Evolutionary conservation across 2,797 vertebrate species (phyloP), one percentile per base, ranked within the genome.

Genomic region (Perodicticus potto): DNA sequence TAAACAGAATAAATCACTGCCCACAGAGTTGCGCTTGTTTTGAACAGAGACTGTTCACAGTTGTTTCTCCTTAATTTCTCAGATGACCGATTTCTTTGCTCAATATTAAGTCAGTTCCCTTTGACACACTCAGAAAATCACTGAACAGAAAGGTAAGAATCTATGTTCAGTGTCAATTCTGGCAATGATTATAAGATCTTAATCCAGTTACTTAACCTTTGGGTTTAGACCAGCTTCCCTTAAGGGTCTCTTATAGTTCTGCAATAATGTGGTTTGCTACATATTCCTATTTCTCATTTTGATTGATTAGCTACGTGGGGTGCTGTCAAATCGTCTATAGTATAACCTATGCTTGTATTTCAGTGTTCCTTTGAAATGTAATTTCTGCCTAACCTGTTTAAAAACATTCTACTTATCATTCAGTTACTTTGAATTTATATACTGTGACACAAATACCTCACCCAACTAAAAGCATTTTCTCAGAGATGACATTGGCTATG

Each of bases 311-410:
- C 45, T 95, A 61, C 61, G 76, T 70, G 78, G 37, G 43, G 34
- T 86, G 16, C 49, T 90, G 34, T 94, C 83, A 89, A 40, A 77
- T 90, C 55, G 94, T 95, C 80, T 81, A 37, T 20, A 84, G 74
- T 65, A 70, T 84, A 92, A 73, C 65, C 69, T 81, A 23, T 45
- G 13, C 12, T 86, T 95, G 20, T 43, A 92, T 69, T 96, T 92
- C 72, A 89, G 12, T 67, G 14, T 86, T 89, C 34, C 83, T 70
- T 93, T 93, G 89, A 95, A 92, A 93, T 76, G 76, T 14, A 86
- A 89, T 81, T 91, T 93, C 67, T 91, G 29, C 34, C n/a, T 92
- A 63, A 88, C 80, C 32, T 94, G 27, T 81, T 89, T 93, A 61
- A 86, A 95, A 87, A 73, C 45, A 93, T 73, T 84, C 5, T 22